Conservation (phyloP, 2,888 invertebrate species). For the Ophion ventricosus region DNA sequence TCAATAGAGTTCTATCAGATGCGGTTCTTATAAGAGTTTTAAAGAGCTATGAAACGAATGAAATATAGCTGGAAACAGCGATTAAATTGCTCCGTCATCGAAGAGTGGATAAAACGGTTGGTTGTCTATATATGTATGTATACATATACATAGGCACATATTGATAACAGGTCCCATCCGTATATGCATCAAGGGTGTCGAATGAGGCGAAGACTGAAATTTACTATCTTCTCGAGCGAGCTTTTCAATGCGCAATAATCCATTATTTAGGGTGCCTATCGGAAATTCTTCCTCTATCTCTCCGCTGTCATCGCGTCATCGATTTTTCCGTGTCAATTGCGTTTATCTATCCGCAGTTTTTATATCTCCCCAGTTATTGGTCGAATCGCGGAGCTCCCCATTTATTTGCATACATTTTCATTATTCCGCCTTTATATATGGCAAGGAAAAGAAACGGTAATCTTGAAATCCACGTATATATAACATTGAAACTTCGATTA, state of each 20-base stretch:
- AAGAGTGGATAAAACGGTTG: background rate
- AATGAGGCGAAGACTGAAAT: slow-evolving; percentile 5
- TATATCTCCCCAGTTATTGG: slow-evolving; percentile 7
- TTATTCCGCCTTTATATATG: slow-evolving; percentile 24
- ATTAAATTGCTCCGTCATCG: slow-evolving; percentile 19
- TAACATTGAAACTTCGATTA: slow-evolving; percentile 36
- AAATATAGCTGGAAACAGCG: background rate
- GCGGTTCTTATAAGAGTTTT: background rate
- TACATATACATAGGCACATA: background rate
- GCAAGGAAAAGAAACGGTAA: slow-evolving; percentile 39
- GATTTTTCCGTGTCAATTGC: slow-evolving; percentile 17
- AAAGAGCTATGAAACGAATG: background rate
- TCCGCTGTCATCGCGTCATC: slow-evolving; percentile 6
- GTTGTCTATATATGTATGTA: background rate
- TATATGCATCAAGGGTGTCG: slow-evolving; percentile 3
- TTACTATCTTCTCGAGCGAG: slow-evolving; percentile 16
- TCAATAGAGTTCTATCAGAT: background rate
- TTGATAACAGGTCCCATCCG: background rate
- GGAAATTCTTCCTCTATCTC: slow-evolving; percentile 7
- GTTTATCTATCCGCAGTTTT: background rate
- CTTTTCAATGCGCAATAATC: background rate
- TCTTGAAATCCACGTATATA: slow-evolving; percentile 2
- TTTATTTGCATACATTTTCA: slow-evolving; percentile 37
- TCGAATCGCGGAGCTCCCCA: background rate
- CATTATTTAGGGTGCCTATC: slow-evolving; percentile 7